Conservation (phyloP, 37 sponge, comb jelly and placozoan species). For the Halichondria panicea region DNA sequence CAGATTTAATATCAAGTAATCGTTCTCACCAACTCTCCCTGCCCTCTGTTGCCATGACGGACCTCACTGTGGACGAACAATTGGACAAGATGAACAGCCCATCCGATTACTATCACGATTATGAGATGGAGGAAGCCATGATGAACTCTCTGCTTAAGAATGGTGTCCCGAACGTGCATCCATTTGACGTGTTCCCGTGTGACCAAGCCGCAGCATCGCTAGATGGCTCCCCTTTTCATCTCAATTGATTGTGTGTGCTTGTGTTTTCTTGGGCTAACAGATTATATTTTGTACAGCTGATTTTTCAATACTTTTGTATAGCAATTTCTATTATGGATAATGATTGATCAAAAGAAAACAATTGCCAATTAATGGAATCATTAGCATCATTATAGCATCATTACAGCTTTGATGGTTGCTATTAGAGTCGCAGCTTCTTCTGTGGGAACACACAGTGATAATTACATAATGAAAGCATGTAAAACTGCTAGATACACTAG, state of each 20-base stretch:
- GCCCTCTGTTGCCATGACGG: conserved; percentile 67
- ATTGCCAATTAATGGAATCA: no score
- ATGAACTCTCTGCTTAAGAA: conserved; percentile 51
- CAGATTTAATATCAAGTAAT: conserved; percentile 1
- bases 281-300: not conserved
- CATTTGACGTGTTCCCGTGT: conserved; percentile 46
- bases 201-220: no score
- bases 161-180: conserved; percentile 23
- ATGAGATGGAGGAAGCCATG: conserved; percentile 58
- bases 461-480: no score
- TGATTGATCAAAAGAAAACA: no score
- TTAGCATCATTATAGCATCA: no score
- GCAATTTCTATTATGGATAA: no score
- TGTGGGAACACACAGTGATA: no score
- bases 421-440: no score
- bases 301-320: not conserved
- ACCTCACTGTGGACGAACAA: conserved; percentile 51
- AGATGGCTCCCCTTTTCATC: no score
- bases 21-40: conserved; percentile 70
- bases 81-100: not conserved
- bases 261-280: not conserved
- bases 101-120: conserved; percentile 30
- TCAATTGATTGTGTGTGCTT: not conserved
- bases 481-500: no score
- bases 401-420: no score